A percentile compares a stretch with the other conserved stretches of the same genome.
These are phyloP conservation scores for Labia minor DNA, from an alignment of 2,888 invertebrate genomes.

Conservation along the genomic window DNA sequence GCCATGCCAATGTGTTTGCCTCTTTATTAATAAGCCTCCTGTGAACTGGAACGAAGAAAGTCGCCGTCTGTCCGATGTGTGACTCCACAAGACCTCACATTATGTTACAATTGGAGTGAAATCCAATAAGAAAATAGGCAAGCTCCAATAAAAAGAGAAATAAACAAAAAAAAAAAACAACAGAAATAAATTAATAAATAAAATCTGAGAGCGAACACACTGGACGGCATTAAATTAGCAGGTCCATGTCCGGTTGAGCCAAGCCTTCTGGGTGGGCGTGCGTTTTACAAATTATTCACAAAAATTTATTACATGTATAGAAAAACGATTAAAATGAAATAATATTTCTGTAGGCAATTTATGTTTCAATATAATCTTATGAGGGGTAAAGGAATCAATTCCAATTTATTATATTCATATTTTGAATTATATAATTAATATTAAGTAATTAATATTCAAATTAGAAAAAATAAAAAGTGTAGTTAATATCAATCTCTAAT, in stretches of 20 bases:
- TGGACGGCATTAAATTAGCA: neutral
- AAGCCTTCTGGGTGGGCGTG: neutral
- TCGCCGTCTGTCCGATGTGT: neutral
- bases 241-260: neutral
- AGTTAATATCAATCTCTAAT: too few relatives aligned
- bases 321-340: neutral
- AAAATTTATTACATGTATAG: neutral
- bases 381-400: too few relatives aligned
- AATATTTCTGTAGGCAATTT: neutral
- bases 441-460: too few relatives aligned
- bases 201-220: neutral
- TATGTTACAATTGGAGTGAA: neutral
- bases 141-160: neutral
- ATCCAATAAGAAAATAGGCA: neutral
- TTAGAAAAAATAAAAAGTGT: too few relatives aligned
- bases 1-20: neutral
- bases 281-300: constrained; percentile 7
- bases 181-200: too few relatives aligned
- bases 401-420: too few relatives aligned
- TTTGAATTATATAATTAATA: too few relatives aligned
- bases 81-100: neutral
- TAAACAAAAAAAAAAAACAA: too few relatives aligned
- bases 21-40: neutral
- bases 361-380: neutral
- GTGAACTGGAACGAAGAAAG: constrained; percentile 13